Base-by-base conservation (phyloP, 2,797 vertebrate genomes). In the Dallia pectoralis region DNA sequence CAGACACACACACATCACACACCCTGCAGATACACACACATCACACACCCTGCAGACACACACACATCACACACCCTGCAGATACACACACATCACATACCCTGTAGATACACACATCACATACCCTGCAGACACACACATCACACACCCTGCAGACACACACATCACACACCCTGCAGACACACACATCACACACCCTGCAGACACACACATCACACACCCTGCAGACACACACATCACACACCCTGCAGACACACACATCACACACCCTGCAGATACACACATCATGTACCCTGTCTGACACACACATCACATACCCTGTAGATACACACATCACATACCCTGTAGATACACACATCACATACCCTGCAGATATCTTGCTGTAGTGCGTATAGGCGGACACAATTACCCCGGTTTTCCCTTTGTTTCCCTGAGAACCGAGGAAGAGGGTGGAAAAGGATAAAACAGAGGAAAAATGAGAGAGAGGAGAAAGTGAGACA, bases 321-420 rank as follows among this genome's bases (percentile, higher is more conserved):
- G 96, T 95, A 25, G 95, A 96, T 74, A 96, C n/a, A 18, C 61
- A 14, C 25, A 66, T 19, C 19, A 29, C 47, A 18, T 92, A 98
- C 96, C 96, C 94, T 59, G 96, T 95, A 25, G 95, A 96, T 74
- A 96, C n/a, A 18, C 61, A 14, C 25, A 66, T 19, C 19, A 29
- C 47, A 18, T 92, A 98, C 96, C 96, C 94, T 59, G 96, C 95
- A 25, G 95, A 96, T 74, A 96, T 95, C 90, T 95, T 96, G 94
- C 95, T 98, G 91, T 96, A 98, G 88, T 98, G 95, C 96, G 97
- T 97, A 81, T 96, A 98, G 66, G 96, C 95, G 4, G 95, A 94
- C 70, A 96, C 92, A 19, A 97, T 95, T 79, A 97, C 95, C 3
- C 96, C 96, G 0, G 94, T 94, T 88, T 96, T 96, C 68, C 96